Conservation (phyloP, 1,140 invertebrate species). For the Tetraneura akinire region DNA sequence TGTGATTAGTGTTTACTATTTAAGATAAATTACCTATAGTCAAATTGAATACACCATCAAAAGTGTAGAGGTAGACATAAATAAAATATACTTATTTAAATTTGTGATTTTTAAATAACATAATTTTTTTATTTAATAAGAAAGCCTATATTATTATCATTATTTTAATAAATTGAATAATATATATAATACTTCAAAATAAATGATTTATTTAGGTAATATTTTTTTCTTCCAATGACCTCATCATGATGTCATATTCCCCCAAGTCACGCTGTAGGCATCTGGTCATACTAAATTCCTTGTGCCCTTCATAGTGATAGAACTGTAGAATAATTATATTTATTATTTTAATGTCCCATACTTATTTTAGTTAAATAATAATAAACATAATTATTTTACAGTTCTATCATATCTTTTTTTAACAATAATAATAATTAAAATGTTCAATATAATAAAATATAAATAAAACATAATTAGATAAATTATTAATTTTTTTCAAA, state of each 20-base stretch:
- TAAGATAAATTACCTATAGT: neutral
- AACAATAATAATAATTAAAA: no score
- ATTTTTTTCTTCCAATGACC: conserved; percentile 40
- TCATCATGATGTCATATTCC: conserved; percentile 50
- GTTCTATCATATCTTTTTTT: no score
- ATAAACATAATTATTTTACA: neutral
- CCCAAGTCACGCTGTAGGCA: conserved; percentile 17
- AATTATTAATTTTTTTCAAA: no score
- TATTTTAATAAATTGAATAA: conserved; percentile 10
- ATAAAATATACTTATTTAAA: no score
- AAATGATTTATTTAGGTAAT: conserved; percentile 21
- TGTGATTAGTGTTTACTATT: neutral
- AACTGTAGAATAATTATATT: no score
- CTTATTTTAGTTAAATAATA: conserved; percentile 41
- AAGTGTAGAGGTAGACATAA: no score
- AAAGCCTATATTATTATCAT: neutral
- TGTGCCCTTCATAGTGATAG: conserved; percentile 24
- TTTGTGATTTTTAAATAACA: neutral
- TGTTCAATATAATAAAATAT: no score
- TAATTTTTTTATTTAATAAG: no score
- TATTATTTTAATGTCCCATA: no score
- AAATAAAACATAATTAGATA: no score
- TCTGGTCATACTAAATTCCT: conserved; percentile 38
- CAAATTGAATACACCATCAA: no score
- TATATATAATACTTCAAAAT: neutral